A percentile compares a stretch with the other conserved stretches of the same genome.
phyloP scores from a whole-genome alignment of 2,113 vertebrate genomes.

The Rana temporaria region DNA sequence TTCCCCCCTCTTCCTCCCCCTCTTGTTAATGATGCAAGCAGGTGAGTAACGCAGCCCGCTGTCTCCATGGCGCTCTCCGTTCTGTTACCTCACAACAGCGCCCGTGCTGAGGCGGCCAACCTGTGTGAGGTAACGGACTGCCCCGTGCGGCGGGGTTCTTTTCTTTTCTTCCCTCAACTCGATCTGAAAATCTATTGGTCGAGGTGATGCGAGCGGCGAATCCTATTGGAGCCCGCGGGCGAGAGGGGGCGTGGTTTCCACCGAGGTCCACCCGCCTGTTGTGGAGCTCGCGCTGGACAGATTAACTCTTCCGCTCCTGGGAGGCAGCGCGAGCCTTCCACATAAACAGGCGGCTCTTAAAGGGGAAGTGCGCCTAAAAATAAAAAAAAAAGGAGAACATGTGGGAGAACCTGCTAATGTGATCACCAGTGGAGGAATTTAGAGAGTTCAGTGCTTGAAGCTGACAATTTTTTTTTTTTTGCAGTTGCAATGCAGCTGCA shows the following conservation, averaged over 20 bases:
- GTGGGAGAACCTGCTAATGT: no score
- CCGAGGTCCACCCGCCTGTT: slow-evolving; percentile 10
- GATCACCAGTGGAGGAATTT: no score
- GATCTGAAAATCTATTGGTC: not conserved
- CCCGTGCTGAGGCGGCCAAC: not conserved
- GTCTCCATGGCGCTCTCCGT: no score
- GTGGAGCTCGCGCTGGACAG: slow-evolving; percentile 29
- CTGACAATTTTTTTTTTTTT: no score
- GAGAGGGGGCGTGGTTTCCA: not conserved
- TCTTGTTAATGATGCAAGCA: no score
- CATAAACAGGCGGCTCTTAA: not conserved
- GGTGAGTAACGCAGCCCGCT: no score
- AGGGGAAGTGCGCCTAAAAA: not conserved
- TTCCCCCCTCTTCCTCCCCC: no score
- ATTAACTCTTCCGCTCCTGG: not conserved
- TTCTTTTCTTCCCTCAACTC: not conserved
- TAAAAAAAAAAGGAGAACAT: not conserved
- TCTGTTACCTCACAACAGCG: no score
- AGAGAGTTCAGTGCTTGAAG: no score
- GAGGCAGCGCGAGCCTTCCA: not conserved
- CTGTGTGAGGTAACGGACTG: slow-evolving; percentile 2
- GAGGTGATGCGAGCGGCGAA: not conserved
- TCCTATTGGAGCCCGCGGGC: not conserved
- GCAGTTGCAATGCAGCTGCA: no score
- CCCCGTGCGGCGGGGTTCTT: not conserved